Percentiles rank a stretch among this genome's conserved stretches.
phyloP scores from a whole-genome alignment of 2,113 vertebrate genomes.

The Saguinus imperator region DNA sequence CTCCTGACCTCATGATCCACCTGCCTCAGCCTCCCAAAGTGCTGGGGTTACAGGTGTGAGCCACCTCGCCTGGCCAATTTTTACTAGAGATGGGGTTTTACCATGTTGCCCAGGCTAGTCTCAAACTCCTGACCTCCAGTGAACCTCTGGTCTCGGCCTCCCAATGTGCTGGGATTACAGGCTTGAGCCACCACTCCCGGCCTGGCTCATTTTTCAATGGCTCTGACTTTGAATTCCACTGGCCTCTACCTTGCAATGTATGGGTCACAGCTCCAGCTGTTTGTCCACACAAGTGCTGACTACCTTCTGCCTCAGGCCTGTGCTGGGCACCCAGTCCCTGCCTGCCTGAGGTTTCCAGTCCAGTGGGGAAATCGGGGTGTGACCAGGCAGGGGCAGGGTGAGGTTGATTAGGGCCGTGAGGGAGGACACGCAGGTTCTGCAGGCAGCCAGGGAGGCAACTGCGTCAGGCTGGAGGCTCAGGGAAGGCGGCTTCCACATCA shows the following conservation, averaged over 20 bases:
- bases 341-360: not conserved
- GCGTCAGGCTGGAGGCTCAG: not conserved
- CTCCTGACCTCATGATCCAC: not conserved
- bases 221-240: not conserved
- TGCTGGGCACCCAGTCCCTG: not conserved
- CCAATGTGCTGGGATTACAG: not conserved
- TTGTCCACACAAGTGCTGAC: not conserved
- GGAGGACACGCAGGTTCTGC: fast-evolving
- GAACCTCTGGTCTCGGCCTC: not conserved
- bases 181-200: not conserved
- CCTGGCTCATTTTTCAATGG: not conserved
- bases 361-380: fast-evolving
- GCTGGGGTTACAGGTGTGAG: not conserved
- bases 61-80: not conserved
- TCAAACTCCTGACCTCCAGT: not conserved
- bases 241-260: not conserved
- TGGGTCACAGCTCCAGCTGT: not conserved
- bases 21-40: not conserved
- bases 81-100: too few relatives aligned
- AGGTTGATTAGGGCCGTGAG: not conserved
- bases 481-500: not conserved
- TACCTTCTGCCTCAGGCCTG: not conserved
- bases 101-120: not conserved
- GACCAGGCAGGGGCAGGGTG: not conserved
- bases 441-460: not conserved